Conservation (phyloP, 2,113 vertebrate species). For the Calyptommatus sinebrachiatus region DNA sequence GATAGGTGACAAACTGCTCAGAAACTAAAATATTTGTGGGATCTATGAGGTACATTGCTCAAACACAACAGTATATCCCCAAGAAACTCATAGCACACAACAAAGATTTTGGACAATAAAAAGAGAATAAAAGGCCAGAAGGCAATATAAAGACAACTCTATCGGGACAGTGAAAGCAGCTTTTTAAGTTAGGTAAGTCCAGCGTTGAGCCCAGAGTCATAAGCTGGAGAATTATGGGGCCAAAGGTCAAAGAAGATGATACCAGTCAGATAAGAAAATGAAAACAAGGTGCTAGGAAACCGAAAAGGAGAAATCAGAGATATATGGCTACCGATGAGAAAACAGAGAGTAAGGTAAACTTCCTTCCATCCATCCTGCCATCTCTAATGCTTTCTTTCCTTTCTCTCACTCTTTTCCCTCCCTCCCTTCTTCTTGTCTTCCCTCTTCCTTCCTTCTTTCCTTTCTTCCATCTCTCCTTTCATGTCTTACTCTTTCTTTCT, state of each 20-base stretch:
- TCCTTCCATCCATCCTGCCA: too few relatives aligned
- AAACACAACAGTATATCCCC: too few relatives aligned
- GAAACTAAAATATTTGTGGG: neutral
- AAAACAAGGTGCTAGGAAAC: neutral
- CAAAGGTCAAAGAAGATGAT: neutral
- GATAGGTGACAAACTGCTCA: too few relatives aligned
- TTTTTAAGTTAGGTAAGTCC: neutral
- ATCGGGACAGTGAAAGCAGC: neutral
- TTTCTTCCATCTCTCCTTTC: too few relatives aligned
- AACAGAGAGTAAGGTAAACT: neutral
- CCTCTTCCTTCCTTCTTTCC: too few relatives aligned
- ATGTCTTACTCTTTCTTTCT: too few relatives aligned
- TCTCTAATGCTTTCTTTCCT: too few relatives aligned
- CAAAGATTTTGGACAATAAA: neutral
- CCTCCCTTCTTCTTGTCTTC: too few relatives aligned
- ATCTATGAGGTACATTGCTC: too few relatives aligned
- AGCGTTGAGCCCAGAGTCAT: neutral
- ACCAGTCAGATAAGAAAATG: neutral
- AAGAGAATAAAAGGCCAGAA: neutral
- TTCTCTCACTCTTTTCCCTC: too few relatives aligned
- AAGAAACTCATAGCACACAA: too few relatives aligned
- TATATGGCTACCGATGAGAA: neutral
- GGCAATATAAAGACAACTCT: neutral
- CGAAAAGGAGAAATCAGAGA: neutral
- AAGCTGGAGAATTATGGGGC: neutral